These are phyloP conservation scores for Tupaia chinensis DNA, from an alignment of 2,113 vertebrate genomes.

Conservation along the genomic window DNA sequence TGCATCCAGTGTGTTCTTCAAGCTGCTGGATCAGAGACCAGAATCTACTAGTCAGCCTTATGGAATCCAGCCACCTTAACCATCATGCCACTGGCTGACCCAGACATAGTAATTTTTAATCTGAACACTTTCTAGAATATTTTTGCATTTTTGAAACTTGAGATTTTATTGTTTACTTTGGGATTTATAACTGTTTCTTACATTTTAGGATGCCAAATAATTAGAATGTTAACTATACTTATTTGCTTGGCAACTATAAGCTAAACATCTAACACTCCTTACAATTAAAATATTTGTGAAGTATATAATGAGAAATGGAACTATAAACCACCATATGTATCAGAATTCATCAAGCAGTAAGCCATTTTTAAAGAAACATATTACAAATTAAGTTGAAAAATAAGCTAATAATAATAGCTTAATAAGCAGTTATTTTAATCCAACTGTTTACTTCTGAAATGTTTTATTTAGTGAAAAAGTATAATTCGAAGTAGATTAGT, in stretches of 20 bases:
- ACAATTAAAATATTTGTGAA: conserved; percentile 1
- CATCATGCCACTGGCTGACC: no score
- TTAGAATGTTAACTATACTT: neutral
- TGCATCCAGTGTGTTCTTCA: no score
- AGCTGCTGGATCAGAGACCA: no score
- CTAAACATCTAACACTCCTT: neutral
- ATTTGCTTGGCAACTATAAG: neutral
- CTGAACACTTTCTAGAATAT: neutral
- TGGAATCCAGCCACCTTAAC: no score
- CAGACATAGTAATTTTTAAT: neutral
- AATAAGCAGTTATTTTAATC: neutral
- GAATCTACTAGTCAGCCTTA: no score
- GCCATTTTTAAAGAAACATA: neutral
- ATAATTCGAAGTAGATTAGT: conserved; percentile 38
- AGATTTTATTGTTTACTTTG: neutral
- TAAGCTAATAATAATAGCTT: neutral
- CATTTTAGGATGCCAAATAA: neutral
- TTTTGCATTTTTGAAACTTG: conserved; percentile 3
- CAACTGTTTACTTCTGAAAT: conserved; percentile 2
- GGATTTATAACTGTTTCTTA: neutral
- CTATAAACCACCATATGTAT: neutral
- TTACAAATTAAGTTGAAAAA: conserved; percentile 43
- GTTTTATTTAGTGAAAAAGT: neutral
- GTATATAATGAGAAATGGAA: conserved; percentile 32
- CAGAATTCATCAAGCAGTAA: conserved; percentile 29